Evolutionary conservation across 2,797 vertebrate genomes (phyloP), one percentile per base, ranked within the genome.

Genomic region (Eulemur coronatus): DNA sequence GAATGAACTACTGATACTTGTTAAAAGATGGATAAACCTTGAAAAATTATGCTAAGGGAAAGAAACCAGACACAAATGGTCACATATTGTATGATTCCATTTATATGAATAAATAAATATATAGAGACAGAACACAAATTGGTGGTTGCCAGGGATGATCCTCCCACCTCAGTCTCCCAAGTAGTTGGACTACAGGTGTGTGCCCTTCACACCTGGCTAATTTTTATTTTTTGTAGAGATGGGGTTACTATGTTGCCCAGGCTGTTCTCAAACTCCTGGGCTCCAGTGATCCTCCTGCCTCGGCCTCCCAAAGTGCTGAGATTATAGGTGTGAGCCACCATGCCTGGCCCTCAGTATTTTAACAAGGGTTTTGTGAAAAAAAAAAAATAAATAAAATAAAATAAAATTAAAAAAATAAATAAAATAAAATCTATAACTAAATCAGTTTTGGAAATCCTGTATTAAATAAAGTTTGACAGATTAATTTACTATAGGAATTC

Each of bases 391-490:
- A 38, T 38, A 38, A 41, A 41, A 41, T 41, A 41, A 41, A 41
- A 41, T 41, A 41, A 86, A n/a, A 61, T 63, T n/a, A n/a, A n/a
- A n/a, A n/a, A n/a, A 41, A 41, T 41, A 41, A 41, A 41, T 41
- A 41, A 41, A 41, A 41, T 41, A 41, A 86, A n/a, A 61, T 63
- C 28, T 59, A 3, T 43, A 12, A 3, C 48, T 84, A 59, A 93
- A 35, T 72, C 81, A 38, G 7, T 89, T 55, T 95, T 35, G 18
- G 43, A 95, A 93, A 80, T 61, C 85, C 20, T 30, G 30, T 6
- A 75, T 78, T 78, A 94, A 80, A 96, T 48, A 41, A 84, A 85
- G 73, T 67, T 67, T 76, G 59, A 73, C 59, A 89, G 57, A 67
- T 52, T 93, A 69, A 76, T 41, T 91, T 76, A 89, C 20, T 81